phyloP scores from a whole-genome alignment of 2,888 invertebrate species.

The Andrena camellia region DNA sequence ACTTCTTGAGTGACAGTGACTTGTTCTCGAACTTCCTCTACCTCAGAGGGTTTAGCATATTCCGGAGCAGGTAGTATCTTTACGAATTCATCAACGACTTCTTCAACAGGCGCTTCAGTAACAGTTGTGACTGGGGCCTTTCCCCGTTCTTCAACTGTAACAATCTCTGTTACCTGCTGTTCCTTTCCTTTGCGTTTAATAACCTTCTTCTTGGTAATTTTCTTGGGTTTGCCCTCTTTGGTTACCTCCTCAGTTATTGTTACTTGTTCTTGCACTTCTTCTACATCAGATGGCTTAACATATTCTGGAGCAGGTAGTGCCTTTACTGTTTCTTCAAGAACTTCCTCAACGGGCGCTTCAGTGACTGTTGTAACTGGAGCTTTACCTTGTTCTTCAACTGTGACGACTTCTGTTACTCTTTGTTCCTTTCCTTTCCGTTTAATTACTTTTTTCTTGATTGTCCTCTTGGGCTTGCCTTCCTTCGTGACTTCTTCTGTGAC shows the following conservation, averaged over 20 bases:
- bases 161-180: slow-evolving; percentile 73
- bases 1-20: slow-evolving; percentile 63
- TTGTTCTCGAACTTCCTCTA: slow-evolving; percentile 32
- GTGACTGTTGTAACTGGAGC: slow-evolving; percentile 73
- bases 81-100: slow-evolving; percentile 70
- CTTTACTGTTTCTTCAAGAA: slow-evolving; percentile 24
- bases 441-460: slow-evolving; percentile 64
- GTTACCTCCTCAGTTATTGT: slow-evolving; percentile 80
- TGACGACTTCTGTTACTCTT: slow-evolving; percentile 75
- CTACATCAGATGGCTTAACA: slow-evolving; percentile 81
- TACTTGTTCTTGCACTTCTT: slow-evolving; percentile 69
- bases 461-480: slow-evolving; percentile 73
- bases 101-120: slow-evolving; percentile 69
- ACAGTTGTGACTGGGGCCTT: slow-evolving; percentile 69
- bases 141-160: slow-evolving; percentile 77
- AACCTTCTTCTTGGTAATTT: slow-evolving; percentile 67
- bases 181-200: slow-evolving; percentile 65
- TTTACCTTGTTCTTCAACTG: slow-evolving; percentile 66
- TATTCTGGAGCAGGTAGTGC: slow-evolving; percentile 16
- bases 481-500: slow-evolving; percentile 75
- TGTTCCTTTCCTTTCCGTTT: slow-evolving; percentile 63
- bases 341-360: slow-evolving; percentile 34
- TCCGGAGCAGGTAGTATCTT: slow-evolving; percentile 72
- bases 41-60: slow-evolving; percentile 21
- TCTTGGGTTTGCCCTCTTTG: slow-evolving; percentile 84